Evolutionary conservation across 2,113 vertebrate genomes (phyloP).

Genomic region (Turnix velox): DNA sequence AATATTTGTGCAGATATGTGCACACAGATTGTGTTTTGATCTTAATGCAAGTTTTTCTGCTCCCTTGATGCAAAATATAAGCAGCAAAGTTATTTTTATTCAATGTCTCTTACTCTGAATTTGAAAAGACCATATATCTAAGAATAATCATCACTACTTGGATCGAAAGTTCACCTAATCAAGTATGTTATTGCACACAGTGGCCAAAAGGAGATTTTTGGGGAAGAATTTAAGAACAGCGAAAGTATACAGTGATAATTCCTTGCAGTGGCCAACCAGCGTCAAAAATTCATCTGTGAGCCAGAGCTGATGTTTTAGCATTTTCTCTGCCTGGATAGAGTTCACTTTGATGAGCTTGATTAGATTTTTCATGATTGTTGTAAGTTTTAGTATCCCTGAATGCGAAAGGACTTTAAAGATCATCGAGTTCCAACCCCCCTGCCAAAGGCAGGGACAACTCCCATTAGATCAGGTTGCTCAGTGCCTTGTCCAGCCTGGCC

Average conservation of each 20-base stretch:
- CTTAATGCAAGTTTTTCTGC: neutral
- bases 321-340: neutral
- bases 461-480: no score
- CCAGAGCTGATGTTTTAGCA: neutral
- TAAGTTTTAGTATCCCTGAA: neutral
- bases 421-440: no score
- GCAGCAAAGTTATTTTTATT: neutral
- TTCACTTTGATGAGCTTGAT: neutral
- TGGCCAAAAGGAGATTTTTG: neutral
- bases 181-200: rapidly evolving
- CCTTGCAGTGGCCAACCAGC: neutral
- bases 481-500: no score
- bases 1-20: rapidly evolving
- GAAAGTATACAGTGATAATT: neutral
- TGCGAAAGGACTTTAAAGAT: no score
- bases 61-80: neutral
- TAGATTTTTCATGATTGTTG: neutral
- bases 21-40: neutral
- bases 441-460: no score
- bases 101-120: neutral
- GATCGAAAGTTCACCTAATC: neutral
- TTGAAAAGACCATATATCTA: neutral
- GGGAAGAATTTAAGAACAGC: neutral
- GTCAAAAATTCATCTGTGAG: neutral
- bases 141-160: neutral